Evolutionary conservation across 2,888 invertebrate genomes (phyloP), one percentile per base, ranked within the genome.

Genomic region (Stenchaetothrips biformis): DNA sequence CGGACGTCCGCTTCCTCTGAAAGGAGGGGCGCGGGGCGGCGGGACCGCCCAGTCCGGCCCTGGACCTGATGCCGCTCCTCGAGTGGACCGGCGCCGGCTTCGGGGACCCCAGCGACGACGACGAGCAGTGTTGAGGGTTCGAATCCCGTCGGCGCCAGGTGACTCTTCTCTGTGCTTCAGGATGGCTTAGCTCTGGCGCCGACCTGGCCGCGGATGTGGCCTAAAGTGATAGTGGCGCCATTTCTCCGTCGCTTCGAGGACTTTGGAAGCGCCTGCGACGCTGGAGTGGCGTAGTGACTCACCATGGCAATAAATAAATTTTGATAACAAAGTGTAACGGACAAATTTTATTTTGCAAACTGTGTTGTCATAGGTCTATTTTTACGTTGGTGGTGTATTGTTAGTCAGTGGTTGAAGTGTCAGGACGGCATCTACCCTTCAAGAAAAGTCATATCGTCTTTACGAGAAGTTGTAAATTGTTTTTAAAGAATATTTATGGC

Each of bases 1-100:
- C 67, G 67, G 67, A 67, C 21, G 21, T 67, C 67, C 67, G 67
- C 67, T 67, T 67, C 67, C 67, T 67, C 67, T 67, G 67, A 67
- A 9, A 21, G 7, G 67, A 21, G 67, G 67, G 21, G 67, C n/a
- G 21, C 21, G 21, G 21, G 67, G 53, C 53, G 53, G 53, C 11
- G 13, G 37, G 37, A 1, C 37, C 37, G 37, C 37, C 37, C 37
- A 37, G 37, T 37, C 37, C 37, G 37, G 53, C 53, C 53, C 67
- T 21, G 67, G 67, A 67, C 25, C 18, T 67, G 67, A 67, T 67
- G 67, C 67, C 67, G 25, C 67, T 67, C 7, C 67, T 67, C 1
- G 21, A 67, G 67, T 67, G 67, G 67, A 9, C 4, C 67, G 67
- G 7, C 67, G 67, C 7, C 67, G 67, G 21, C 67, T 21, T n/a